Conservation (phyloP, 2,797 vertebrate genomes). For the Glyptemys insculpta region DNA sequence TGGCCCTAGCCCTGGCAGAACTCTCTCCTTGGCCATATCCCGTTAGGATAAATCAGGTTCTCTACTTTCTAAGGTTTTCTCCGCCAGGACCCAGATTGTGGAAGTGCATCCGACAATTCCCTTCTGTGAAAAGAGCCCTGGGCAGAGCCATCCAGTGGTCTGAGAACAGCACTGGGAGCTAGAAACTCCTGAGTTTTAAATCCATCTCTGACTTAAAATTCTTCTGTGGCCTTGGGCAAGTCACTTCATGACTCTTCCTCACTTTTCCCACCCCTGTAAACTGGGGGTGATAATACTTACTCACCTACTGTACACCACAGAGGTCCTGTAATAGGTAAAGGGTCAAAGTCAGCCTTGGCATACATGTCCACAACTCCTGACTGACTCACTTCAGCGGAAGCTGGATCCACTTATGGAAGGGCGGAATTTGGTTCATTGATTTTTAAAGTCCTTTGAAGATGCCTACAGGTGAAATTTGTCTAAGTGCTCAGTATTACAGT, state of each 20-base stretch:
- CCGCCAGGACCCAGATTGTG: not conserved
- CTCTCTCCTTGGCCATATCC: not conserved
- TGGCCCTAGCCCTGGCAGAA: not conserved
- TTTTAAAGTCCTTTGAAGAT: not conserved
- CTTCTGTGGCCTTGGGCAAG: not conserved
- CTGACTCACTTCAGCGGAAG: not conserved
- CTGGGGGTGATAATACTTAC: not conserved
- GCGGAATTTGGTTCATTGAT: not conserved
- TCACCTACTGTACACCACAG: not conserved
- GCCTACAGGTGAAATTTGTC: not conserved
- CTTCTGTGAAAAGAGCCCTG: not conserved
- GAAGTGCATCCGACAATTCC: not conserved
- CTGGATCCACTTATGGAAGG: not conserved
- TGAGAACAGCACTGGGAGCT: not conserved
- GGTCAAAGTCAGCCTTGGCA: not conserved
- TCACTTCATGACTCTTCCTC: not conserved
- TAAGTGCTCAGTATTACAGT: not conserved
- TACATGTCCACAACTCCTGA: not conserved
- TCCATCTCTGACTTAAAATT: not conserved
- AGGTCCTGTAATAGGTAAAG: not conserved
- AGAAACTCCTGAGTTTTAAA: not conserved
- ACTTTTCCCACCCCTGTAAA: not conserved
- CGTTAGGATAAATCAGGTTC: not conserved
- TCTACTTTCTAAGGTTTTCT: not conserved
- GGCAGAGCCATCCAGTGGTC: not conserved